Evolutionary conservation across 1,140 invertebrate species (phyloP), one percentile per base, ranked within the genome.

Genomic region (Asobara japonica): DNA sequence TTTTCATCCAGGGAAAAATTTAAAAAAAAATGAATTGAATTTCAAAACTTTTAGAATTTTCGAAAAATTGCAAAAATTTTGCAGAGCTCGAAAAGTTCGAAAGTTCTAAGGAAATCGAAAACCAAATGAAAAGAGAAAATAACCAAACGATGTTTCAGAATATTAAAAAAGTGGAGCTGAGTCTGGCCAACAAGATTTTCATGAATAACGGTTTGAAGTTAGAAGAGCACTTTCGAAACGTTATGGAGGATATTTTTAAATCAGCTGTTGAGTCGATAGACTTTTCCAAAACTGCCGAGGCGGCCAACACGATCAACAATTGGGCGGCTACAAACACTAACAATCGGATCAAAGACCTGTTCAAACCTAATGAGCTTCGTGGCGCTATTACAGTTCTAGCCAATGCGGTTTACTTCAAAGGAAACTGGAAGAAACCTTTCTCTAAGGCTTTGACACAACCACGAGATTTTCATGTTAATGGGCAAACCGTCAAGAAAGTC

Each of bases 371-470:
- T 60, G n/a, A 38, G 64, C 60, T 61, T 67, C 5, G 72, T 16
- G 62, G 86, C 29, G 91, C 90, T 75, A 89, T 85, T 65, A 70
- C 95, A 18, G 89, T 97, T 6, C 85, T 97, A 1, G 86, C 95
- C 1, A 97, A 96, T 86, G 94, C 94, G 8, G 88, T 97, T 36
- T 95, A 96, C 81, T 97, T 97, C 84, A 96, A 95, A 83, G 74
- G 86, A 16, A 75, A 72, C 65, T 90, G 89, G 89, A 62, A 78
- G 38, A 41, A 85, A 66, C 76, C 75, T 65, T 90, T 90, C 79
- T 71, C 83, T 22, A 31, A 67, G 48, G 70, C 77, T 13, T 30
- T 72, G 45, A 90, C 88, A 18, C 67, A 56, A 11, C 76, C 84
- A 33, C 83, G 80, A 66, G 69, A 79, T 48, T 90, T 89, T 78